Conservation (phyloP, 2,797 vertebrate genomes). For the Xenopus petersii region DNA sequence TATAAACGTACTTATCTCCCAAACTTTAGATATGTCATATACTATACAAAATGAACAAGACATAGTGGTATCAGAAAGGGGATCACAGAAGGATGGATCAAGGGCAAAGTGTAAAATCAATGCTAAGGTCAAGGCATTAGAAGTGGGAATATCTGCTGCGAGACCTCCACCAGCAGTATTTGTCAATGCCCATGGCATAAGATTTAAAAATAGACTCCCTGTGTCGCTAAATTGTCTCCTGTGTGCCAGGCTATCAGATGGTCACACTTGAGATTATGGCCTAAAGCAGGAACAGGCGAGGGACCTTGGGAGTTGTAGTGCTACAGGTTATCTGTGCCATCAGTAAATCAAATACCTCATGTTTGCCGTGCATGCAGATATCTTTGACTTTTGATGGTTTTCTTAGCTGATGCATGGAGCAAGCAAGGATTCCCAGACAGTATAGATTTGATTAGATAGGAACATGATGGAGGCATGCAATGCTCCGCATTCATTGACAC, state of each 20-base stretch:
- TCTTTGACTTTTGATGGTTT: background rate
- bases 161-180: constrained; percentile 5
- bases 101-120: constrained; percentile 5
- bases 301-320: background rate
- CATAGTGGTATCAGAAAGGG: background rate
- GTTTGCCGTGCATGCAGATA: background rate
- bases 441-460: background rate
- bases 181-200: background rate
- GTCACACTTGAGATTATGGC: background rate
- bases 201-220: constrained; percentile 20
- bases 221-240: constrained; percentile 14
- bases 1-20: too few species aligned
- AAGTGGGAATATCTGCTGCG: constrained; percentile 12
- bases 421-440: background rate
- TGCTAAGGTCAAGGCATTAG: constrained; percentile 11
- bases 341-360: background rate
- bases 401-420: background rate
- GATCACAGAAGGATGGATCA: background rate
- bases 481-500: too few species aligned
- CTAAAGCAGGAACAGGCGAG: constrained; percentile 1
- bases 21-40: too few species aligned
- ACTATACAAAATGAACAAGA: background rate
- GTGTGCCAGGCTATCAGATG: constrained; percentile 5
- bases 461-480: background rate
- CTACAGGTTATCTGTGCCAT: background rate